phyloP scores from a whole-genome alignment of 2,888 invertebrate species.

The Tholera decimalis region DNA sequence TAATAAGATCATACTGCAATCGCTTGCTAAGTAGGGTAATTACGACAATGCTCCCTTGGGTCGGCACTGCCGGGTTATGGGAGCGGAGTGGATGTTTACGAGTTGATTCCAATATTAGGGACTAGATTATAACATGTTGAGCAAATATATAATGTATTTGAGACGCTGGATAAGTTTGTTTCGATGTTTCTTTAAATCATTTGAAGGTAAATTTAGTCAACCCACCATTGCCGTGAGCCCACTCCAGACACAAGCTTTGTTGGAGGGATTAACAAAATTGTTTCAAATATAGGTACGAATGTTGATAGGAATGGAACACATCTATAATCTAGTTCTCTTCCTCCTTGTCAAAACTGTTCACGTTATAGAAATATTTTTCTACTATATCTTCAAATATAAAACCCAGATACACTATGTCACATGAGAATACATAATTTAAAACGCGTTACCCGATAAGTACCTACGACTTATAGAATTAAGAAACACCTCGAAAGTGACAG shows the following conservation, averaged over 20 bases:
- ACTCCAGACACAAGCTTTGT: too few relatives aligned
- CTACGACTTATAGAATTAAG: slow-evolving; percentile 30
- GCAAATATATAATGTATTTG: slow-evolving; percentile 4
- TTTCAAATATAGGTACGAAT: too few relatives aligned
- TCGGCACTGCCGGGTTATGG: slow-evolving; percentile 25
- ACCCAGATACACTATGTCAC: not conserved
- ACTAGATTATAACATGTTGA: slow-evolving; percentile 13
- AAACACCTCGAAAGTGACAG: slow-evolving; percentile 34
- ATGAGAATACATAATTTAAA: not conserved
- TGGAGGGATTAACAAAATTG: too few relatives aligned
- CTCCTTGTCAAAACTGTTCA: too few relatives aligned
- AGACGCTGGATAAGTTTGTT: not conserved
- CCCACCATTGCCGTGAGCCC: too few relatives aligned
- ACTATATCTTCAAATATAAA: too few relatives aligned
- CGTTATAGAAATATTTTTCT: too few relatives aligned
- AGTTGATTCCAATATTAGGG: slow-evolving; percentile 28
- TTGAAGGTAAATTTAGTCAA: too few relatives aligned
- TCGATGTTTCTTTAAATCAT: not conserved
- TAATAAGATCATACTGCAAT: slow-evolving; percentile 58
- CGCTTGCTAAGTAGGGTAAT: slow-evolving; percentile 57
- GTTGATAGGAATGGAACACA: too few relatives aligned
- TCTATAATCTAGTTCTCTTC: too few relatives aligned
- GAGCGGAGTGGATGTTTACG: slow-evolving; percentile 37
- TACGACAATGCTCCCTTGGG: slow-evolving; percentile 44
- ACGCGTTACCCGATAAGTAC: slow-evolving; percentile 3